Conservation (phyloP, 2,888 invertebrate genomes). For the Sarcophaga subvicina region DNA sequence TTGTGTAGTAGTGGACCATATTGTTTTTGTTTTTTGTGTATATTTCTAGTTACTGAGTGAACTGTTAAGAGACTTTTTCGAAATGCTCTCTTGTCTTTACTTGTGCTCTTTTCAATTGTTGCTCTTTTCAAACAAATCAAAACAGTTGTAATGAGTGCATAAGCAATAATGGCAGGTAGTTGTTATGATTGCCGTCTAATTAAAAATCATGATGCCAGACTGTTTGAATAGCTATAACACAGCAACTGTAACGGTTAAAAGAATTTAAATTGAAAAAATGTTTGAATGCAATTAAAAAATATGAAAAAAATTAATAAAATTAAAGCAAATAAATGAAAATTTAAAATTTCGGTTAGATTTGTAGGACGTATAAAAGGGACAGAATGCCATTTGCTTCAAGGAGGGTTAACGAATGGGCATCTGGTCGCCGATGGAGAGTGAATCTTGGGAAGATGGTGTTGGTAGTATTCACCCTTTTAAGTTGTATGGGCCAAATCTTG, state of each 20-base stretch:
- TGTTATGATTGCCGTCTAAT: background rate
- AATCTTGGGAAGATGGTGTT: no score
- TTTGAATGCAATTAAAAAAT: background rate
- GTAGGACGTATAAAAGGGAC: background rate
- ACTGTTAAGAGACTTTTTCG: conserved; percentile 30
- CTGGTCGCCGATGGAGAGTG: no score
- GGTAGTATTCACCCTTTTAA: no score
- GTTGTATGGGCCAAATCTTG: no score
- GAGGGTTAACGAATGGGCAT: no score
- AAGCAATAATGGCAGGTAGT: background rate
- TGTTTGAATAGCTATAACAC: no score
- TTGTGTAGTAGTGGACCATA: background rate
- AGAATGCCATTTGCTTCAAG: background rate
- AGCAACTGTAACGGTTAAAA: background rate
- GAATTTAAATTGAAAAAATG: background rate
- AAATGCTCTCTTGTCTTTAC: background rate
- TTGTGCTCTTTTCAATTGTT: background rate
- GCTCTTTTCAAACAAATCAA: background rate
- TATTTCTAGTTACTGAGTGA: background rate
- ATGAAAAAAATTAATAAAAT: background rate
- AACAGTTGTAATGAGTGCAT: no score
- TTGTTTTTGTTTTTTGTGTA: background rate
- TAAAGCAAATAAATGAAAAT: background rate
- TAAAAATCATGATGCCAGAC: background rate
- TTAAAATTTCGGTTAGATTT: background rate